Conservation (phyloP, 1,140 invertebrate genomes). For the Lepidurus packardi region DNA sequence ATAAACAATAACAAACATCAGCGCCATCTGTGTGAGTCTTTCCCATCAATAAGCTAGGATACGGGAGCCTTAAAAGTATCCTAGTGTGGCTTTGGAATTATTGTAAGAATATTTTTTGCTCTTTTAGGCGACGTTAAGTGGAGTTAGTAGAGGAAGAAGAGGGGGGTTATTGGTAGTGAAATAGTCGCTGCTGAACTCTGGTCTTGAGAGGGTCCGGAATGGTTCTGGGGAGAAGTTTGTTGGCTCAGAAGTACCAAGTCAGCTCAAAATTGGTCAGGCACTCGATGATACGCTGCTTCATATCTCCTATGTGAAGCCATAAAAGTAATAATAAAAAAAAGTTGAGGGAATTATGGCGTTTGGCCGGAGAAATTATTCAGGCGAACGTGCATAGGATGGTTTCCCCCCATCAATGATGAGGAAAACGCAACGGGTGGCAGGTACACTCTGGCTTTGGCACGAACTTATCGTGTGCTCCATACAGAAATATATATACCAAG, state of each 20-base stretch:
- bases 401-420: not conserved
- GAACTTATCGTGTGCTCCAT: too few relatives aligned
- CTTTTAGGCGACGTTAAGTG: too few relatives aligned
- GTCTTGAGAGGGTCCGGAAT: not conserved
- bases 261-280: not conserved
- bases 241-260: not conserved
- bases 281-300: not conserved
- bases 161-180: not conserved
- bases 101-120: too few relatives aligned
- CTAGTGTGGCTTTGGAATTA: too few relatives aligned
- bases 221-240: not conserved
- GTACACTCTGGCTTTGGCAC: not conserved
- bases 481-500: too few relatives aligned
- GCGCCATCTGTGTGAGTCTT: too few relatives aligned
- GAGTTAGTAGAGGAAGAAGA: not conserved
- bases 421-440: constrained; percentile 11
- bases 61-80: too few relatives aligned
- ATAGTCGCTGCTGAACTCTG: not conserved
- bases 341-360: constrained; percentile 15
- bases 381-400: not conserved
- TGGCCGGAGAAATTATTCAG: not conserved
- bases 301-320: not conserved
- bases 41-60: too few relatives aligned
- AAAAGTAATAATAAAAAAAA: not conserved
- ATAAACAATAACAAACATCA: too few relatives aligned